A percentile compares a stretch with the other conserved stretches of the same genome.
Conservation (phyloP, 2,797 vertebrate species). For the Coluber constrictor region DNA sequence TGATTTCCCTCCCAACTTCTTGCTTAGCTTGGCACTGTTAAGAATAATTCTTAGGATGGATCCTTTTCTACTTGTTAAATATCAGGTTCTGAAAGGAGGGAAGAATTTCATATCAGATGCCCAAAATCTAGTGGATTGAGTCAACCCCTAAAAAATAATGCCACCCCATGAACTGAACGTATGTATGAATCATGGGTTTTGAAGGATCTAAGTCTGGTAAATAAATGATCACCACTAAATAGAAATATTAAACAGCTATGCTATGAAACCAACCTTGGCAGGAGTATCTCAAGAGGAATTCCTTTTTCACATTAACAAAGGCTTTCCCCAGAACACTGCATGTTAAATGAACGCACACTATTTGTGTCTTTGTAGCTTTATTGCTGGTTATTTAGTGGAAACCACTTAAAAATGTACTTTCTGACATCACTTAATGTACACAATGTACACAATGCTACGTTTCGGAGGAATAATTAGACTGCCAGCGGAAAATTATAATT, state of each 20-base stretch:
- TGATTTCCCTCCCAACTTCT: neutral
- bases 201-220: conserved; percentile 68
- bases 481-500: conserved; percentile 55
- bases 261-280: conserved; percentile 72
- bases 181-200: conserved; percentile 63
- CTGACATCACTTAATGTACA: conserved; percentile 62
- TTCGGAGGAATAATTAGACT: conserved; percentile 63
- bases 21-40: neutral
- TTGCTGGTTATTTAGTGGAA: conserved; percentile 63
- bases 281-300: conserved; percentile 69
- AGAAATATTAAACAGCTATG: conserved; percentile 72
- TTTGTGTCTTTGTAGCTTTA: conserved; percentile 68
- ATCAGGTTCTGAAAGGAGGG: neutral
- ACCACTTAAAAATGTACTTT: conserved; percentile 65
- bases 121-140: conserved; percentile 56
- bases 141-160: conserved; percentile 63
- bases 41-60: neutral
- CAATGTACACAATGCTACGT: conserved; percentile 57
- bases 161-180: conserved; percentile 49
- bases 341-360: conserved; percentile 41
- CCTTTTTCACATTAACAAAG: conserved; percentile 65
- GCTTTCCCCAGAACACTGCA: conserved; percentile 59
- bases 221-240: conserved; percentile 76
- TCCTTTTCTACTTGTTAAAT: neutral
- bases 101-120: conserved; percentile 1